These are phyloP conservation scores for Coluber constrictor DNA, from an alignment of 2,797 vertebrate species.

Conservation along the genomic window DNA sequence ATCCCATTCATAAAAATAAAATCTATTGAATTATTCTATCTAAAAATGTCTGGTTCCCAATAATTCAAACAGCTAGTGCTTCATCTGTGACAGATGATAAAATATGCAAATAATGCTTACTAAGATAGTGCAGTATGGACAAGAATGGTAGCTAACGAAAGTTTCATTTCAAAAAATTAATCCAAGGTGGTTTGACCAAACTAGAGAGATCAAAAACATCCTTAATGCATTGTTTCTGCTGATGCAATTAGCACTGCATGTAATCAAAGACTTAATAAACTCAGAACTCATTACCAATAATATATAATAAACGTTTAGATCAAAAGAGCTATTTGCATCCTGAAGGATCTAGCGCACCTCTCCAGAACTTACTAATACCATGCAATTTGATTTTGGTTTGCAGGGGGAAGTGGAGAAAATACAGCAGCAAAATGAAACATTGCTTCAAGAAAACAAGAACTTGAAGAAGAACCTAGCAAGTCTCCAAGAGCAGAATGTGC, in stretches of 20 bases:
- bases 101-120: background rate
- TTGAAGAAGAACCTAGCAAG: conserved; percentile 50
- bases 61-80: background rate
- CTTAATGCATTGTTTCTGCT: background rate
- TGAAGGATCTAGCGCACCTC: background rate
- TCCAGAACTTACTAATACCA: background rate
- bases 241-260: background rate
- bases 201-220: background rate
- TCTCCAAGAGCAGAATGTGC: conserved; percentile 51
- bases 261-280: background rate
- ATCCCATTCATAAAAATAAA: background rate
- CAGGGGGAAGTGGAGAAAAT: conserved; percentile 82
- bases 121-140: background rate
- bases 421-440: conserved; percentile 63
- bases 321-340: background rate
- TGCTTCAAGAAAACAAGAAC: conserved; percentile 58
- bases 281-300: background rate
- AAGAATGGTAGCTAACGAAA: background rate
- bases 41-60: background rate
- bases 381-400: background rate
- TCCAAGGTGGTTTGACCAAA: background rate
- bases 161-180: background rate
- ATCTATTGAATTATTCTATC: background rate
- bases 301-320: background rate
- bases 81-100: background rate